Evolutionary conservation across 2,888 invertebrate species (phyloP).

Genomic region (Serripes groenlandicus): DNA sequence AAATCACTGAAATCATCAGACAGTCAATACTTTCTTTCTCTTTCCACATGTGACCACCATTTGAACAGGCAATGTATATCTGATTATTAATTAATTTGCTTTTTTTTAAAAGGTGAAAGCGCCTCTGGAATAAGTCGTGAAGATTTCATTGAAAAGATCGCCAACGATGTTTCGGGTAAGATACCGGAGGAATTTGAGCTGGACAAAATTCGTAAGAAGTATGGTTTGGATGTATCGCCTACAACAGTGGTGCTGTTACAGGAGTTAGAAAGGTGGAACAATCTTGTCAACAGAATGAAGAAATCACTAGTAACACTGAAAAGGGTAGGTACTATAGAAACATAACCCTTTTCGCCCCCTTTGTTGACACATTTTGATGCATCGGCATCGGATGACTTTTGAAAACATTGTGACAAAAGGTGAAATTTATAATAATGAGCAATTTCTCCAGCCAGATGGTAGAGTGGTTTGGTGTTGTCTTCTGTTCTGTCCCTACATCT

Average conservation of each 20-base stretch:
- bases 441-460: no score
- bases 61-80: neutral
- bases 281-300: slow-evolving; percentile 91
- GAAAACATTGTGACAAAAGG: no score
- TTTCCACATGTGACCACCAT: no score
- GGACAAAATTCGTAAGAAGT: slow-evolving; percentile 92
- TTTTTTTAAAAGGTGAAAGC: slow-evolving; percentile 88
- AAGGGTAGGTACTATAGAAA: slow-evolving; percentile 76
- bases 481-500: no score
- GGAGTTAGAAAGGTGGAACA: slow-evolving; percentile 95
- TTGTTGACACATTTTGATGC: neutral
- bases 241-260: slow-evolving; percentile 95
- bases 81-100: neutral
- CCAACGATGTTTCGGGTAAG: slow-evolving; percentile 92
- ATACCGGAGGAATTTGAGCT: slow-evolving; percentile 93
- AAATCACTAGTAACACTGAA: slow-evolving; percentile 91
- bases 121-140: slow-evolving; percentile 93
- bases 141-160: slow-evolving; percentile 93
- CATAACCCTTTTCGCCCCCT: neutral
- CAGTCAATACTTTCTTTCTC: no score
- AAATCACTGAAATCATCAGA: no score
- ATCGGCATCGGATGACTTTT: neutral
- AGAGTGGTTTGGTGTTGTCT: no score
- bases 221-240: slow-evolving; percentile 93
- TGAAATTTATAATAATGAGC: no score